These are phyloP conservation scores for Dioctria linearis DNA, from an alignment of 2,888 invertebrate genomes.

Conservation along the genomic window DNA sequence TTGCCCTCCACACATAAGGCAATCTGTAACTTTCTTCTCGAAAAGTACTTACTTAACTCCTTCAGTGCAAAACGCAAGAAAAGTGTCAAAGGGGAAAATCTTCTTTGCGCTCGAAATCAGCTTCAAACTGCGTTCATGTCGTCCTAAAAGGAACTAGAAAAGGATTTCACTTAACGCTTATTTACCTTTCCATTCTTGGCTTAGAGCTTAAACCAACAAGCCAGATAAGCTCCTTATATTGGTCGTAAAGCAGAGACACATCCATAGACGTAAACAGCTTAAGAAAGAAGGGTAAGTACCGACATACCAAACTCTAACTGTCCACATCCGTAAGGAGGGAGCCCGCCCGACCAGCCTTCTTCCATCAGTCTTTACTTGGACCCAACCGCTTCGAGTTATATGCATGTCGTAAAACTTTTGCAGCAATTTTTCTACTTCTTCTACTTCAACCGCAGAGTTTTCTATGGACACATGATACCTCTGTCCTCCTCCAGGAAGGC, in stretches of 20 bases:
- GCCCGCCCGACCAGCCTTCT: constrained; percentile 17
- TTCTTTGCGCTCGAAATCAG: constrained; percentile 40
- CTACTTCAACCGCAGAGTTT: neutral
- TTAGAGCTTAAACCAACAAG: constrained; percentile 52
- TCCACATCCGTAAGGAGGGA: constrained; percentile 25
- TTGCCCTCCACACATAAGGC: neutral
- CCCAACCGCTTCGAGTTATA: neutral
- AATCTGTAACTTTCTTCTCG: constrained; percentile 9
- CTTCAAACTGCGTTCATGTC: constrained; percentile 43
- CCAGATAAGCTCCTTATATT: constrained; percentile 51
- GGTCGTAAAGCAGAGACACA: constrained; percentile 51
- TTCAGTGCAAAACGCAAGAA: constrained; percentile 38
- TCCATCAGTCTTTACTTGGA: constrained; percentile 1
- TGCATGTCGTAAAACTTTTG: constrained; percentile 51
- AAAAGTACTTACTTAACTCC: constrained; percentile 44
- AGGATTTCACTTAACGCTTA: constrained; percentile 51
- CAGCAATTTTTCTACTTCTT: constrained; percentile 48
- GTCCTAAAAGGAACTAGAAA: constrained; percentile 47
- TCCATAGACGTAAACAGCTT: constrained; percentile 49
- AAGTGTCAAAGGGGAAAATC: constrained; percentile 50
- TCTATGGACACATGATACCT: too few species aligned
- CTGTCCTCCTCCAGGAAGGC: neutral
- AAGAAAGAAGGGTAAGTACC: constrained; percentile 29
- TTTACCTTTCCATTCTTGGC: constrained; percentile 52
- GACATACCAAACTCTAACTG: constrained; percentile 16